Evolutionary conservation across 2,797 vertebrate species (phyloP).

Genomic region (Rhynchotus rufescens): DNA sequence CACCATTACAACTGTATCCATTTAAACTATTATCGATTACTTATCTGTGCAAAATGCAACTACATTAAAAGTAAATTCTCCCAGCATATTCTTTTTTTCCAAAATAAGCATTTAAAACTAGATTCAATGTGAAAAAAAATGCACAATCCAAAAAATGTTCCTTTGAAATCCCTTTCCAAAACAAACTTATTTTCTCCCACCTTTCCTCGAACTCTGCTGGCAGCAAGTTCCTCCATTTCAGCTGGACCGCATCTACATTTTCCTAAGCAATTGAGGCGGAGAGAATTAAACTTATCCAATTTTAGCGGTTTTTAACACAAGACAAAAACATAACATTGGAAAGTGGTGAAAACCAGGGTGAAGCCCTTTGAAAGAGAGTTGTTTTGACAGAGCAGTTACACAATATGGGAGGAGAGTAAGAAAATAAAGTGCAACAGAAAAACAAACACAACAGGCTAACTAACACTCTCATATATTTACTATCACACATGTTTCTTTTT

Average conservation of each 20-base stretch:
- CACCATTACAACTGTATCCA: neutral
- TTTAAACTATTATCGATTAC: too few relatives aligned
- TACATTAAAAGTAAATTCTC: neutral
- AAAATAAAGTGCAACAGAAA: neutral
- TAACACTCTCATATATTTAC: neutral
- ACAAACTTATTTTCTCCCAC: neutral
- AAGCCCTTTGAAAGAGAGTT: neutral
- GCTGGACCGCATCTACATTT: neutral
- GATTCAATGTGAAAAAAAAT: neutral
- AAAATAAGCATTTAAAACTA: neutral
- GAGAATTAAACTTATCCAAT: neutral
- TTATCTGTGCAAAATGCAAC: neutral
- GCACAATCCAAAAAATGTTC: neutral
- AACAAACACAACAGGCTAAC: neutral
- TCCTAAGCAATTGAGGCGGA: neutral
- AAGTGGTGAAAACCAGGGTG: neutral
- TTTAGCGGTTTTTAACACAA: neutral
- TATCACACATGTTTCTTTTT: neutral
- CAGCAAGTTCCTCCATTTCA: neutral
- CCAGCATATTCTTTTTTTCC: neutral
- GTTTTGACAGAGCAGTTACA: neutral
- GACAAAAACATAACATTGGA: neutral
- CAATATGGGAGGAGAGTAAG: neutral
- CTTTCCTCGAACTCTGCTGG: neutral
- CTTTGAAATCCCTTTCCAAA: neutral